Percentiles rank a stretch among this genome's conserved stretches.
These are phyloP conservation scores for Panulirus ornatus DNA, from an alignment of 1,140 invertebrate genomes.

Conservation along the genomic window DNA sequence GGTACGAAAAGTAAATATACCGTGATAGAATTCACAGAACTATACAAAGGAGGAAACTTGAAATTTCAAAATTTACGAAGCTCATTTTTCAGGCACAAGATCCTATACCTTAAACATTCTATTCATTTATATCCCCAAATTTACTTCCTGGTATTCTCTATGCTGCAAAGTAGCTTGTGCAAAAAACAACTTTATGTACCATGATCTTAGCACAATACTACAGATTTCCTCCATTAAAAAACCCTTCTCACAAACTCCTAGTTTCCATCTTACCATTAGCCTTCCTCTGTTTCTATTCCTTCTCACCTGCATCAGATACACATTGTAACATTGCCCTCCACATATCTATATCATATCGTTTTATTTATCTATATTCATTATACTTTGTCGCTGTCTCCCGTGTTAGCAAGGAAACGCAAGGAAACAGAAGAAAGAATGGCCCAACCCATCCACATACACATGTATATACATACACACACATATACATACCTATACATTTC, in stretches of 20 bases:
- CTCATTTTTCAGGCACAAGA: neutral
- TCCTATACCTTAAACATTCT: slow-evolving; percentile 12
- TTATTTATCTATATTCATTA: no score
- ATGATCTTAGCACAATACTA: neutral
- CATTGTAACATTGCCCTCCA: no score
- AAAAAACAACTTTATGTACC: neutral
- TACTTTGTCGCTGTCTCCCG: no score
- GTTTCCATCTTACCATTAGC: no score
- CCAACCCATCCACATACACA: no score
- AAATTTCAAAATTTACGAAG: neutral
- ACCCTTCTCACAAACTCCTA: neutral
- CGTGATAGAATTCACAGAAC: neutral
- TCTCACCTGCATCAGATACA: no score
- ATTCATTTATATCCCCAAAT: neutral
- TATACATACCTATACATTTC: no score
- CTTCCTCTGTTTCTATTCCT: no score
- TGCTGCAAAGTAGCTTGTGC: neutral
- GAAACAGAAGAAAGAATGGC: no score
- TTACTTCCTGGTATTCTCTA: neutral
- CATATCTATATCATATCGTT: no score
- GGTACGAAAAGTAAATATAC: neutral
- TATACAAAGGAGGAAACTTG: neutral
- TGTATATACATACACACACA: no score
- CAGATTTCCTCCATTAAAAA: neutral
- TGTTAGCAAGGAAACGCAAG: no score